Base-by-base conservation (phyloP, 2,888 invertebrate species). In the Heterodera filipjevi region DNA sequence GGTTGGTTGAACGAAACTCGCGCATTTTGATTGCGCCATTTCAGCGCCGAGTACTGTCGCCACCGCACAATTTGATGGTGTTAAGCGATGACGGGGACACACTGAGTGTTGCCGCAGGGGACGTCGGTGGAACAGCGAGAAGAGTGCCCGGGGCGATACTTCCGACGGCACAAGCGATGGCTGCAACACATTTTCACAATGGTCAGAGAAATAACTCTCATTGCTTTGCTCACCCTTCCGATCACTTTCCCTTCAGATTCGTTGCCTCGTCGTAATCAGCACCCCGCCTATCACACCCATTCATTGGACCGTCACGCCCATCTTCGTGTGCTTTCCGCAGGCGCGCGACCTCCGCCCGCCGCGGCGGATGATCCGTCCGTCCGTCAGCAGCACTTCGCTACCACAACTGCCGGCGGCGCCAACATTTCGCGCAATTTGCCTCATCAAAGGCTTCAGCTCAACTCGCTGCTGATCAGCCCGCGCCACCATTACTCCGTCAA, bases 81-180 rank as follows among this genome's bases (percentile, higher is more conserved):
- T 73, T 85, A 1, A 84, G 84, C 39, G 82, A 84, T n/a, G 86
- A 86, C 80, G 84, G 85, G 33, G 85, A 86, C 49, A 83, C 84
- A 16, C 80, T 86, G 80, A 80, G 81, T 30, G 81, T 84, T 30
- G 74, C 72, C 35, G 73, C 75, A 19, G 75, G 75, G 46, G 75
- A 75, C 30, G 68, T 77, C 14, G 71, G 77, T 14, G 71, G 53
- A 14, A n/a, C 22, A 12, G 12, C 59, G 27, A n/a, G 10, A 8
- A 5, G 59, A 27, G 8, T 27, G 27, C 59, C 59, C 59, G 59
- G 59, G n/a, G n/a, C 59, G 10, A 59, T 27, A 59, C 59, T 33
- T 27, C 33, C 5, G 16, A 35, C 3, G 32, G 19, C 68, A n/a
- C 68, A 68, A 35, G 32, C 68, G 32, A 35, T 35, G 35, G 33